Conservation (phyloP, 92 coral and sea anemone species). For the Metridium senile region DNA sequence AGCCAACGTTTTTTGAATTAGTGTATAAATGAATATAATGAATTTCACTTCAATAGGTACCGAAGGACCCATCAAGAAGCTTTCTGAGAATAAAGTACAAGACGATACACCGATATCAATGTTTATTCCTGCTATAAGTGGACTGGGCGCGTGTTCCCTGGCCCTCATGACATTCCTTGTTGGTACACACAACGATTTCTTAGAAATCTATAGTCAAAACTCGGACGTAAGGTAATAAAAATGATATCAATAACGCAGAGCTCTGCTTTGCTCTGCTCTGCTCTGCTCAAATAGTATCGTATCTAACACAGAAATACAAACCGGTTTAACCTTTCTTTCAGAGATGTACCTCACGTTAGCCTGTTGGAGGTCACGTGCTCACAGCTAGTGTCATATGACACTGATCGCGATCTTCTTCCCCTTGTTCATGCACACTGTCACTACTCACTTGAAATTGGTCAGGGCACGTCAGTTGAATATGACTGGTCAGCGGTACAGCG, state of each 20-base stretch:
- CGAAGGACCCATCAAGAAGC: slow-evolving; percentile 1
- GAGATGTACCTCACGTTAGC: slow-evolving; percentile 51
- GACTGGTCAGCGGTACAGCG: slow-evolving; percentile 79
- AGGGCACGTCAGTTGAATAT: slow-evolving; percentile 80
- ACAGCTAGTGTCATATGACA: slow-evolving; percentile 75
- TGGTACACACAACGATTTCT: slow-evolving; percentile 62
- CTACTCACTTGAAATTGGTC: slow-evolving; percentile 82
- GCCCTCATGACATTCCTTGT: slow-evolving; percentile 60
- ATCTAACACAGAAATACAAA: too few species aligned
- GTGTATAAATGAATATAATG: not conserved
- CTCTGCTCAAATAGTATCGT: too few species aligned
- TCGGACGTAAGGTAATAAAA: slow-evolving; percentile 35
- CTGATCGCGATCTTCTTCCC: slow-evolving; percentile 76
- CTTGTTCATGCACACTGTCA: slow-evolving; percentile 76
- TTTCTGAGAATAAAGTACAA: slow-evolving; percentile 46
- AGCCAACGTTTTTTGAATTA: too few species aligned
- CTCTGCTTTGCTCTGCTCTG: too few species aligned
- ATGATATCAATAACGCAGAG: not conserved
- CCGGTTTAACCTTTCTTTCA: slow-evolving; percentile 1
- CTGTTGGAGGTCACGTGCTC: slow-evolving; percentile 62
- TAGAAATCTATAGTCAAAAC: slow-evolving; percentile 48
- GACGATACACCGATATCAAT: slow-evolving; percentile 66
- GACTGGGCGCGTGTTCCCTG: slow-evolving; percentile 72
- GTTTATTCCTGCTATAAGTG: slow-evolving; percentile 70
- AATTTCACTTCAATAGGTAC: not conserved